A percentile compares a stretch with the other conserved stretches of the same genome.
Conservation (phyloP, 2,113 vertebrate species). For the Cricetomys ansorgei region DNA sequence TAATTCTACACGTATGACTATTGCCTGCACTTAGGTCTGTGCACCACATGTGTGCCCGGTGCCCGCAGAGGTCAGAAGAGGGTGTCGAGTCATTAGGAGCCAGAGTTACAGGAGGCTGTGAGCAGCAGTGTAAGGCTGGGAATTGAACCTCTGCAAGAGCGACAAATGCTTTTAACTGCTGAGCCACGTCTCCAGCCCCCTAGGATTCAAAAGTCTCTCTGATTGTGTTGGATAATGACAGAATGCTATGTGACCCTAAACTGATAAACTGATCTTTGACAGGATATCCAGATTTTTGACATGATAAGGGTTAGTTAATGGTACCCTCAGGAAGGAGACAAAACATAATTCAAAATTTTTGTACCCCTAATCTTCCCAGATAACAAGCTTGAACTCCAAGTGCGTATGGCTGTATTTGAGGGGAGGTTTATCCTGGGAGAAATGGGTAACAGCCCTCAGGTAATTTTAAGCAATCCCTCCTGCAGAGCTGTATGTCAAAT, state of each 20-base stretch:
- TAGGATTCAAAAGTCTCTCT: neutral
- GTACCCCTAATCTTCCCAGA: neutral
- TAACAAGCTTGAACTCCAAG: neutral
- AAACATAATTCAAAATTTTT: neutral
- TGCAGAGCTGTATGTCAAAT: neutral
- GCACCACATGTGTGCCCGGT: neutral
- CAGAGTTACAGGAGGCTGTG: neutral
- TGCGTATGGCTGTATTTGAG: neutral
- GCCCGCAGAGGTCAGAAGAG: neutral
- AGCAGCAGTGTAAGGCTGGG: no score
- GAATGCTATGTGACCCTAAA: neutral
- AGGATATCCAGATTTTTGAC: neutral
- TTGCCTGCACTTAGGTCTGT: neutral
- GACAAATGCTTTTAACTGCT: neutral
- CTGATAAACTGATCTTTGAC: neutral
- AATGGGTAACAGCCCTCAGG: neutral
- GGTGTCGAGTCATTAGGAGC: neutral
- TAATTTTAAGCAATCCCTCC: neutral
- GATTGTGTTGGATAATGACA: neutral
- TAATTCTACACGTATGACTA: neutral
- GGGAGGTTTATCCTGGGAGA: rapidly evolving
- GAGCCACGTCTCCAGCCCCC: neutral
- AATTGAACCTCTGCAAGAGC: neutral
- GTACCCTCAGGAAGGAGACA: neutral
- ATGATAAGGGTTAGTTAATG: neutral